Evolutionary conservation across 2,113 vertebrate species (phyloP).

Genomic region (Nannospalax galili): DNA sequence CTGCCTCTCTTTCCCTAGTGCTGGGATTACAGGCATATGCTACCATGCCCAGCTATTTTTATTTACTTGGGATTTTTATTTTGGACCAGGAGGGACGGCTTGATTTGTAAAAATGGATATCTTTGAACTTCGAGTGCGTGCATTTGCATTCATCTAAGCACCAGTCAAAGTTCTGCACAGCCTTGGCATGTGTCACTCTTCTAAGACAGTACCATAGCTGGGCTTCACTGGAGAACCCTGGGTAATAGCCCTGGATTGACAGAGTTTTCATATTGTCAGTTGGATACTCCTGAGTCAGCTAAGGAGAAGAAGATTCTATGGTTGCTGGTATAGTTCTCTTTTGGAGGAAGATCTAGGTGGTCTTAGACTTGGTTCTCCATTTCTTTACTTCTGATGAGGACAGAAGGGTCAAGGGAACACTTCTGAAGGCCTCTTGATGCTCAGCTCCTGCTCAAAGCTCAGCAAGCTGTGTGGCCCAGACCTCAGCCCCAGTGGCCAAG

Average conservation of each 20-base stretch:
- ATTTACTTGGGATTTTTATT: constrained; percentile 42
- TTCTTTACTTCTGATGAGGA: not conserved
- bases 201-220: not conserved
- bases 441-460: not conserved
- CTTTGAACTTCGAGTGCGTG: not conserved
- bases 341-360: not conserved
- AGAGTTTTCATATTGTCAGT: not conserved
- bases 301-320: not conserved
- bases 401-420: not conserved
- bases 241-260: not conserved
- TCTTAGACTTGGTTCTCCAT: not conserved
- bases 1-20: not conserved
- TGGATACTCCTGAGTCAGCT: not conserved
- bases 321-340: not conserved
- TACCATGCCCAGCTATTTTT: not conserved
- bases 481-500: not conserved
- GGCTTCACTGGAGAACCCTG: not conserved
- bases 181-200: not conserved
- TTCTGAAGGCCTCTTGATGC: not conserved
- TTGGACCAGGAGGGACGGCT: not conserved
- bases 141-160: not conserved
- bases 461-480: no score
- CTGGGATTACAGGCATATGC: not conserved
- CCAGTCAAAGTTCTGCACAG: not conserved
- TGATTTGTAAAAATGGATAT: not conserved